These are phyloP conservation scores for Caenorhabditis sulstoni DNA, from an alignment of 2,888 invertebrate species.

Conservation along the genomic window DNA sequence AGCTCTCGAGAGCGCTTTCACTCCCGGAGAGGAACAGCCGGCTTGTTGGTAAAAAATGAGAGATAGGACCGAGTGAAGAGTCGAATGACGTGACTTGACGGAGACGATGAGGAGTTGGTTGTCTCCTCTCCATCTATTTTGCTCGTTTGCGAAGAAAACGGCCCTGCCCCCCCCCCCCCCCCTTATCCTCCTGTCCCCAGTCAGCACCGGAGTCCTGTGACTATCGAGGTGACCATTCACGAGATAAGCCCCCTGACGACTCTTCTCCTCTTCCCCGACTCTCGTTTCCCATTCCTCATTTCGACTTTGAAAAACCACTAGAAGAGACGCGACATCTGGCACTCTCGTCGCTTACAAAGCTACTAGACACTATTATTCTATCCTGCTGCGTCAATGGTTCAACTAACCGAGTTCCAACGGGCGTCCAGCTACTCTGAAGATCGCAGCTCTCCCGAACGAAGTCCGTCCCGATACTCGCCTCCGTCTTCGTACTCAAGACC, in stretches of 20 bases:
- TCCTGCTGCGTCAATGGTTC: constrained; percentile 35
- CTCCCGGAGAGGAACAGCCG: constrained; percentile 40
- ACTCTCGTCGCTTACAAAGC: not conserved
- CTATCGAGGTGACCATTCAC: constrained; percentile 56
- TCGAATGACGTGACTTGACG: constrained; percentile 41
- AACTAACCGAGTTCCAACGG: constrained; percentile 46
- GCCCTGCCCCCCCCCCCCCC: constrained; percentile 22
- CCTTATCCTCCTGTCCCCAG: constrained; percentile 29
- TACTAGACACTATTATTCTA: constrained; percentile 36
- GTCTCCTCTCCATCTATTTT: constrained; percentile 31
- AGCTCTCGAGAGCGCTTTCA: constrained; percentile 24
- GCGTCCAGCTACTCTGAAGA: constrained; percentile 31
- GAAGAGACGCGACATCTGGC: constrained; percentile 35
- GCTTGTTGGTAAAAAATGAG: constrained; percentile 26
- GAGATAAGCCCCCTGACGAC: constrained; percentile 22
- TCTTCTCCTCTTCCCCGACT: constrained; percentile 9
- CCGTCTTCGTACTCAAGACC: constrained; percentile 29
- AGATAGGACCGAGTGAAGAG: constrained; percentile 4
- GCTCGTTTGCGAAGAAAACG: constrained; percentile 5
- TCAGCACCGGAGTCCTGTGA: constrained; percentile 57
- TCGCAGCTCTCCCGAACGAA: constrained; percentile 24
- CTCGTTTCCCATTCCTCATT: constrained; percentile 12
- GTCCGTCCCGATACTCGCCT: constrained; percentile 28
- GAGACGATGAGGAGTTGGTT: constrained; percentile 15
- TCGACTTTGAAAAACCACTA: constrained; percentile 41